Base-by-base conservation (phyloP, 1,140 invertebrate species). In the Cydia splendana region DNA sequence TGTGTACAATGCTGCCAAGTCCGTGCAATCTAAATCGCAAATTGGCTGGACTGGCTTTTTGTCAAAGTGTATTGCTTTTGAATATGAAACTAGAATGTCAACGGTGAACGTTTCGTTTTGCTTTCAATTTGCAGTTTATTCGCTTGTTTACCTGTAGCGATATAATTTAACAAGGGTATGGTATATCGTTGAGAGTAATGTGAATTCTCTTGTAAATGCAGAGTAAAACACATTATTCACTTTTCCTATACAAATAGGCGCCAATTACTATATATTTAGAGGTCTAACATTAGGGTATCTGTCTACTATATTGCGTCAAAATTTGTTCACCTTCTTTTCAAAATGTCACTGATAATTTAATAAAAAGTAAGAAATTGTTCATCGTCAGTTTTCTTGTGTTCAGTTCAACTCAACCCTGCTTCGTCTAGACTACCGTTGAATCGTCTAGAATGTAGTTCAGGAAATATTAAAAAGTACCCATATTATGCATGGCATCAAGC, bases 391-490 rank as follows among this genome's bases (percentile, higher is more conserved):
- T 34, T 34, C 34, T 1, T 34, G 3, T 30, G 34, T 34, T 34
- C 34, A 34, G 5, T 34, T 34, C 34, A 5, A 34, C 34, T 34
- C 34, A 5, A 34, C 34, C 34, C 34, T 30, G 30, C 30, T 28
- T 28, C 53, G 4, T 9, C 57, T 24, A 62, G 57, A 62, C 57
- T 20, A 62, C 57, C 18, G 20, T 62, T 4, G 18, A 57, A n/a
- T n/a, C 53, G n/a, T 24, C 57, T 24, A 62, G 6, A 4, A 51
- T 76, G 75, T 74, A 65, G 76, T 77, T 78, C 81, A 76, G 86
- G 81, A 88, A 87, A 87, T 88, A 86, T 84, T 79, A 77, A 79
- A 78, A 85, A 78, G 80, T 82, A 74, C 77, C 77, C 80, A 83
- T 67, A 81, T 48, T 48, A 83, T 84, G 81, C 84, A 82, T 87